phyloP scores from a whole-genome alignment of 2,888 invertebrate genomes.

The Teleogryllus oceanicus region DNA sequence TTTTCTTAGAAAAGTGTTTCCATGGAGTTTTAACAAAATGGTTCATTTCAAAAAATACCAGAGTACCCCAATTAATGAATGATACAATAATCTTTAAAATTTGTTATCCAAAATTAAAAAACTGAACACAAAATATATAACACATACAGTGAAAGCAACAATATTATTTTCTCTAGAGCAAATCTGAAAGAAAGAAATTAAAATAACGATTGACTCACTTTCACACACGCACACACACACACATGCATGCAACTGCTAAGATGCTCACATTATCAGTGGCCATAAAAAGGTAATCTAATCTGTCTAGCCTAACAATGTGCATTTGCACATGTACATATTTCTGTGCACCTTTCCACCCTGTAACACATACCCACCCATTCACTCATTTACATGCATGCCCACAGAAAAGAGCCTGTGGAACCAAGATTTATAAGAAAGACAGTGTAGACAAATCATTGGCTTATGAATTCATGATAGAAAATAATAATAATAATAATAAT shows the following conservation, averaged over 20 bases:
- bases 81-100: too few relatives aligned
- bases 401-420: too few relatives aligned
- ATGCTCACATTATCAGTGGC: neutral
- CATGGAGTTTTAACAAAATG: neutral
- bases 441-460: too few relatives aligned
- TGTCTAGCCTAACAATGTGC: neutral
- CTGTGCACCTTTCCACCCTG: neutral
- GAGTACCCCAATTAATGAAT: too few relatives aligned
- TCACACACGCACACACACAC: neutral
- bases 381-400: conserved; percentile 20
- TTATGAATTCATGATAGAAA: conserved; percentile 21
- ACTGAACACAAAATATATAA: too few relatives aligned
- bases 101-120: too few relatives aligned
- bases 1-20: neutral
- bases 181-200: too few relatives aligned
- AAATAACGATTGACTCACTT: neutral
- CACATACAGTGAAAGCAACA: too few relatives aligned
- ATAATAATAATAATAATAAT: conserved; percentile 34
- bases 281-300: neutral
- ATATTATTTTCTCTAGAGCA: too few relatives aligned
- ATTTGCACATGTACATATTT: neutral
- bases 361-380: too few relatives aligned
- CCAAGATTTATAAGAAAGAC: too few relatives aligned
- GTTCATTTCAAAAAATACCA: too few relatives aligned
- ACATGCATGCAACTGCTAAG: neutral